Percentiles rank a stretch among this genome's conserved stretches.
These are phyloP conservation scores for Macropis europaea DNA, from an alignment of 2,888 invertebrate genomes.

Conservation along the genomic window DNA sequence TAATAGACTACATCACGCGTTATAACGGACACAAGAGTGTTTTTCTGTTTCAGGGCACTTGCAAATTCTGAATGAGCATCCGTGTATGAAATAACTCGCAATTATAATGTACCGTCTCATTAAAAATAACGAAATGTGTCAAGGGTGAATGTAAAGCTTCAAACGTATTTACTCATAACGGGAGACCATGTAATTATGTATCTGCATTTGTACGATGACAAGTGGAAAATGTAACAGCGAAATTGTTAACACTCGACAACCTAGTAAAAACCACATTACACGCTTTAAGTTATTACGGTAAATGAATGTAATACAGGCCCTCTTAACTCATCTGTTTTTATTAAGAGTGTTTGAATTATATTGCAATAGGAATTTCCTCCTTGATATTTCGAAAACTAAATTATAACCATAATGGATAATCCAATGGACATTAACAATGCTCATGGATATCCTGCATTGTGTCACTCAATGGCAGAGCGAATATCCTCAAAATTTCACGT, in stretches of 20 bases:
- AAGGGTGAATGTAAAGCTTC: background rate
- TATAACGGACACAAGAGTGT: too few relatives aligned
- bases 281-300: background rate
- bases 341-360: too few relatives aligned
- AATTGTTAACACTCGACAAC: too few relatives aligned
- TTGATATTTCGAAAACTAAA: too few relatives aligned
- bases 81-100: background rate
- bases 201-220: background rate
- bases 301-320: background rate
- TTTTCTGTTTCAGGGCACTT: too few relatives aligned
- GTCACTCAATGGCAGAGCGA: too few relatives aligned
- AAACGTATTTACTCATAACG: background rate
- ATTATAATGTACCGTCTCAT: background rate
- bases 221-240: background rate
- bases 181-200: background rate
- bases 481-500: background rate
- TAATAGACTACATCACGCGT: too few relatives aligned
- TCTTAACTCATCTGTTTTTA: too few relatives aligned
- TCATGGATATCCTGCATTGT: background rate
- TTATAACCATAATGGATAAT: background rate
- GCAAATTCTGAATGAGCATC: background rate
- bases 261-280: background rate
- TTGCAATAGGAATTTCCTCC: too few relatives aligned
- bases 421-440: background rate
- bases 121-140: conserved; percentile 15